These are phyloP conservation scores for Maniola hyperantus DNA, from an alignment of 2,888 invertebrate genomes.

Conservation along the genomic window DNA sequence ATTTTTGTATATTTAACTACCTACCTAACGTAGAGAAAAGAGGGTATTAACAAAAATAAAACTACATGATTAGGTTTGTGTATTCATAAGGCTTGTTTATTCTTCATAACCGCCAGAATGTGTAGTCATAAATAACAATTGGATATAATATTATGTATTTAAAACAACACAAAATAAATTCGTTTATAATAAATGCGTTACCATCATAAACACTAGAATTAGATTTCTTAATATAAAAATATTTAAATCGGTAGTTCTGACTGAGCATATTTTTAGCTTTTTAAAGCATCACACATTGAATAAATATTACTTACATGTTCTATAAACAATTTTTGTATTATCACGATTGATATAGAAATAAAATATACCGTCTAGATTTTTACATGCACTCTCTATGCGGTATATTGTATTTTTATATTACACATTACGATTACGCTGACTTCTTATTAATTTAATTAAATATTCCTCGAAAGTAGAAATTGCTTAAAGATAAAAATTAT, in stretches of 20 bases:
- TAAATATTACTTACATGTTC: constrained; percentile 25
- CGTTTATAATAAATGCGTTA: constrained; percentile 77
- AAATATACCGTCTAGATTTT: constrained; percentile 3
- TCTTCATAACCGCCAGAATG: constrained; percentile 52
- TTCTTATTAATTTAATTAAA: background rate
- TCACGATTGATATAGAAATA: constrained; percentile 8
- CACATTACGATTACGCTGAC: background rate
- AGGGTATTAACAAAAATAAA: constrained; percentile 5
- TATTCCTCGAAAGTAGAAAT: background rate
- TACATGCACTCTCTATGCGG: background rate
- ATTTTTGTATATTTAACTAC: no score
- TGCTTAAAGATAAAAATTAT: background rate
- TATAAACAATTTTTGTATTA: constrained; percentile 7
- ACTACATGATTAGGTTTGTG: constrained; percentile 20
- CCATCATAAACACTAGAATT: constrained; percentile 47
- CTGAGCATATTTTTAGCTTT: constrained; percentile 56
- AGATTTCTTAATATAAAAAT: constrained; percentile 59
- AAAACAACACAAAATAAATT: constrained; percentile 75
- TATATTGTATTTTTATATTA: constrained; percentile 8
- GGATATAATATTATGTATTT: constrained; percentile 45
- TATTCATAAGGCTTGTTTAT: constrained; percentile 37
- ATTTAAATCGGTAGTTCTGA: constrained; percentile 51
- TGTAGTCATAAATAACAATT: constrained; percentile 56
- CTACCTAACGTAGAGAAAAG: background rate
- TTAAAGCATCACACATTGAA: constrained; percentile 53